Conservation (phyloP, 2,888 invertebrate species). For the Gortyna flavago region DNA sequence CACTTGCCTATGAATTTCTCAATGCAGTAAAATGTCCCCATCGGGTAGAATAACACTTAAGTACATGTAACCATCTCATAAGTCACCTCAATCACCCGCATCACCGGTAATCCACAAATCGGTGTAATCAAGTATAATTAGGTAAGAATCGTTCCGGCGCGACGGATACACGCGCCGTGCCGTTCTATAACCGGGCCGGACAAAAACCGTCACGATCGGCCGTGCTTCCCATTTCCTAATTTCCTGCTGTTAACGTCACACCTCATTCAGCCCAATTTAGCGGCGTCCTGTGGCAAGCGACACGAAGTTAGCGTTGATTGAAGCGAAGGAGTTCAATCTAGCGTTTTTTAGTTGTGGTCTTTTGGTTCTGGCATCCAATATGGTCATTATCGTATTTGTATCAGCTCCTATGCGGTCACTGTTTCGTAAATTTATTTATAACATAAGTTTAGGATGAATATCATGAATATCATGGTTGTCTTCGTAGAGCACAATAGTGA, state of each 20-base stretch:
- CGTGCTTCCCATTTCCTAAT: conserved; percentile 70
- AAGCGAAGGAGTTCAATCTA: neutral
- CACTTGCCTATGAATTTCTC: conserved; percentile 1
- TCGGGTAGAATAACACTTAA: neutral
- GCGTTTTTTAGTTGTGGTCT: conserved; percentile 21
- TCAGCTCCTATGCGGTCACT: neutral
- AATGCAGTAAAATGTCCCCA: neutral
- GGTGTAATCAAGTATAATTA: conserved; percentile 55
- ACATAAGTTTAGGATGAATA: too few species aligned
- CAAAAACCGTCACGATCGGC: conserved; percentile 64
- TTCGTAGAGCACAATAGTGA: neutral
- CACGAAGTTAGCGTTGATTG: conserved; percentile 51
- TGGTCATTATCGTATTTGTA: neutral
- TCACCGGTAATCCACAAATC: conserved; percentile 46
- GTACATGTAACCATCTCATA: neutral
- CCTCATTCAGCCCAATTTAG: conserved; percentile 69
- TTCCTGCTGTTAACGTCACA: conserved; percentile 68
- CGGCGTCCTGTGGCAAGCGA: conserved; percentile 63
- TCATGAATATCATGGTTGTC: neutral
- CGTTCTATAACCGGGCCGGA: conserved; percentile 63
- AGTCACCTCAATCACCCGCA: conserved; percentile 24
- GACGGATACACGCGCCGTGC: conserved; percentile 61
- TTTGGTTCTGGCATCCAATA: neutral
- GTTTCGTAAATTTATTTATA: too few species aligned
- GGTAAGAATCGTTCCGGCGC: conserved; percentile 61